These are phyloP conservation scores for Leptoteleia sp. DNA, from an alignment of 1,140 invertebrate genomes.

Conservation along the genomic window DNA sequence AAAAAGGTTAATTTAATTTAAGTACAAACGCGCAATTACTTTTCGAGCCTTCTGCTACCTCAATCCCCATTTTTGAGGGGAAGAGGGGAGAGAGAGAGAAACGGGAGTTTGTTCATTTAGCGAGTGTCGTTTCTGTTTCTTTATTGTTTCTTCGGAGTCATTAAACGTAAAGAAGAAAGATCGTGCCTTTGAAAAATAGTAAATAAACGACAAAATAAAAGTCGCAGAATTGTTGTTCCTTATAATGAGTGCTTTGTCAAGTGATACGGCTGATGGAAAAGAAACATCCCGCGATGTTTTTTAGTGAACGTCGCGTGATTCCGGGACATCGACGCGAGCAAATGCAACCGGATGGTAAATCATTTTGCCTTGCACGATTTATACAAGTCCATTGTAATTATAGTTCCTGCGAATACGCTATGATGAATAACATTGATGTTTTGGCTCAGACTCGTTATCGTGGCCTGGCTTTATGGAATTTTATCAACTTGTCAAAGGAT, in stretches of 20 bases:
- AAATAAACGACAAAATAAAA: constrained; percentile 25
- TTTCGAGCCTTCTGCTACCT: too few species aligned
- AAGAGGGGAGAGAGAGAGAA: too few species aligned
- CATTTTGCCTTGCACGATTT: constrained; percentile 33
- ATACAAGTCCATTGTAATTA: constrained; percentile 33
- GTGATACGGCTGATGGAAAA: constrained; percentile 32
- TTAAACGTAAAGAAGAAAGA: constrained; percentile 27
- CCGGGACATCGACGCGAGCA: too few species aligned
- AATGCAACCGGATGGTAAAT: too few species aligned
- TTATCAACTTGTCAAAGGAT: too few species aligned
- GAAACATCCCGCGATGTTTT: constrained; percentile 4
- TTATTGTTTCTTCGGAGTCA: constrained; percentile 19
- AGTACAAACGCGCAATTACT: too few species aligned
- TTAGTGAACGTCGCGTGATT: too few species aligned
- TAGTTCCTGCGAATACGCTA: constrained; percentile 40
- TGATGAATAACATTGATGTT: constrained; percentile 24
- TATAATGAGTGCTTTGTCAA: constrained; percentile 44
- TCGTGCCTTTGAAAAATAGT: constrained; percentile 23
- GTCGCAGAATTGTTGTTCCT: constrained; percentile 12
- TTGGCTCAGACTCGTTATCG: constrained; percentile 27
- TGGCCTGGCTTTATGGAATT: constrained; percentile 30
- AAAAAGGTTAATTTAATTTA: too few species aligned
- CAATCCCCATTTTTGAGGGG: too few species aligned
- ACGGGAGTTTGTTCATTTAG: constrained; percentile 16
- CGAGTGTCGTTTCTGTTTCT: background rate